Evolutionary conservation across 2,888 invertebrate genomes (phyloP), one percentile per base, ranked within the genome.

Genomic region (Dolichomitus sp.): DNA sequence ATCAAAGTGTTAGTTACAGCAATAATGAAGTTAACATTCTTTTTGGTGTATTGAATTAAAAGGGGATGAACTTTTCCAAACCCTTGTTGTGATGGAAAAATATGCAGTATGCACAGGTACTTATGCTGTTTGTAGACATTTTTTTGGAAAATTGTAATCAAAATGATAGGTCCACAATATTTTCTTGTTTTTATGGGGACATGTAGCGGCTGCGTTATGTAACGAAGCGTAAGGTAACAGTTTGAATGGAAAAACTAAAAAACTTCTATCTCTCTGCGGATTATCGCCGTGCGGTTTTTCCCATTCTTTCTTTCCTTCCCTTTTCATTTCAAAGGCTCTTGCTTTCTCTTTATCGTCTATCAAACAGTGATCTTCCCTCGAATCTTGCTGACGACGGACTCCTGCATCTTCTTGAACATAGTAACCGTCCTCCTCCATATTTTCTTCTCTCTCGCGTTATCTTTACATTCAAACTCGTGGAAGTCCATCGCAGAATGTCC

Each of bases 281-380:
- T 65, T 72, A 42, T 80, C 68, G 37, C 52, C 19, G 6, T 23
- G 54, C 59, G 48, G 33, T 78, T 83, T 72, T 68, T 70, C 61
- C 17, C 63, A 69, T 66, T 73, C 19, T 40, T 59, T 27, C 52
- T 61, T 52, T 75, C 54, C 54, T 74, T 68, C 61, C 50, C 23
- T 48, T 54, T 42, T 80, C 75, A 27, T 48, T 45, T 11, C 50
- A 52, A 54, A 30, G 52, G 66, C 72, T 57, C 66, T 80, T 70
- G 54, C 50, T 78, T 74, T 81, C 78, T 85, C 80, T 88, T 89
- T 89, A 87, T 88, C 87, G 88, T 80, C 87, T 85, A 89, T 88
- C 89, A 88, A 89, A 88, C 81, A 61, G 83, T 84, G 85, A 88
- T 87, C 85, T 85, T 84, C 83, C 69, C 83, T 86, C 85, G 84